Evolutionary conservation across 2,797 vertebrate species (phyloP).

Genomic region (Schizopygopsis malacanthus): DNA sequence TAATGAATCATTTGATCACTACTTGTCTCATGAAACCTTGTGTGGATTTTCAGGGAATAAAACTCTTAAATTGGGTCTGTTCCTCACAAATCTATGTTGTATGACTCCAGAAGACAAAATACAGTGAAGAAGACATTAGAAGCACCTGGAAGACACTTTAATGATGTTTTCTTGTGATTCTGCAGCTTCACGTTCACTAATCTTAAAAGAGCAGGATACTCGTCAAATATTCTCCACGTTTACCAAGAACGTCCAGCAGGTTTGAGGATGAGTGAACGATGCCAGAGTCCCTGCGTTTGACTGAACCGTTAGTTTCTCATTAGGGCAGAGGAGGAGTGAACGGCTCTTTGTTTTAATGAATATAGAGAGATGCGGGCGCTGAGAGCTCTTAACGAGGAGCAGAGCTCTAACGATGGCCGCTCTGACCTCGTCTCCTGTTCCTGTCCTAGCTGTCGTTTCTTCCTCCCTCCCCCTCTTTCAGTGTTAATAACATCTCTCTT

Average conservation of each 20-base stretch:
- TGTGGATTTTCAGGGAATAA: neutral
- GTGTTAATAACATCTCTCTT: constrained; percentile 20
- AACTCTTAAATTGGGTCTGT: neutral
- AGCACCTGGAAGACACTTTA: neutral
- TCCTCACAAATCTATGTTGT: neutral
- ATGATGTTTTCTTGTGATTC: neutral
- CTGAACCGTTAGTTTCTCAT: neutral
- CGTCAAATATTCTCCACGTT: neutral
- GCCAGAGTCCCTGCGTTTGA: neutral
- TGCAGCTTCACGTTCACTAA: neutral
- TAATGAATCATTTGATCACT: neutral
- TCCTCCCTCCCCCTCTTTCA: constrained; percentile 16
- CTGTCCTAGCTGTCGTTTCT: neutral
- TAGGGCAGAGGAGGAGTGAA: too few relatives aligned
- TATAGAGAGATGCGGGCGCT: constrained; percentile 7
- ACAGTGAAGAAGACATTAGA: neutral
- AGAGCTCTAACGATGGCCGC: constrained; percentile 79
- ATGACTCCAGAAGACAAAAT: neutral
- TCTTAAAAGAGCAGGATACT: neutral
- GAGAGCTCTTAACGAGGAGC: constrained; percentile 75
- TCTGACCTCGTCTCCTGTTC: constrained; percentile 68
- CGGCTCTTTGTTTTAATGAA: constrained; percentile 50
- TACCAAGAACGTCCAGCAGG: neutral
- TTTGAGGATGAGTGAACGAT: neutral
- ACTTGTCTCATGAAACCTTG: neutral